phyloP scores from a whole-genome alignment of 2,113 vertebrate genomes.

The Dromiciops gliroides region DNA sequence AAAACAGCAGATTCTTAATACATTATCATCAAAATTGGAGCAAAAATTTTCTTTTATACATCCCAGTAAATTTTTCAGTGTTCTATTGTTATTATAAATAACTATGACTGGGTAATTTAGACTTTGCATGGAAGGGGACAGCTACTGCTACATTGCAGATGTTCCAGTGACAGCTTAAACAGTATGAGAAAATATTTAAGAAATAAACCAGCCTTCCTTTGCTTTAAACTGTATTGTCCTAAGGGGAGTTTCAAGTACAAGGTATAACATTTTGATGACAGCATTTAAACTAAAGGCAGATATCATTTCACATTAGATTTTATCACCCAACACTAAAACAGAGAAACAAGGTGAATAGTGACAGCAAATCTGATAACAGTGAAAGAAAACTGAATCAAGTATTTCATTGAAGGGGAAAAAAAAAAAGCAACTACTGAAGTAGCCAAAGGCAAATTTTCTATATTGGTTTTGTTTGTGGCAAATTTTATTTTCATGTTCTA shows the following conservation, averaged over 20 bases:
- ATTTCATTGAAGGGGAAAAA: not conserved
- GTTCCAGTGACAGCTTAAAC: not conserved
- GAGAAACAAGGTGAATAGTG: not conserved
- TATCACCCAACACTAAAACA: not conserved
- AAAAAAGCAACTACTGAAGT: not conserved
- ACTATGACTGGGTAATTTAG: slow-evolving; percentile 10
- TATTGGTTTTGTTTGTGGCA: not conserved
- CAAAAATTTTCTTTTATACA: not conserved
- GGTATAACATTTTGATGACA: slow-evolving; percentile 7
- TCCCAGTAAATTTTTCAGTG: not conserved
- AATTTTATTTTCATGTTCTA: slow-evolving; percentile 3
- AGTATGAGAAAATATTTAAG: not conserved
- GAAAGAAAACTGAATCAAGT: not conserved
- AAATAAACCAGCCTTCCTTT: not conserved
- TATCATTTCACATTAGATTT: slow-evolving; percentile 30
- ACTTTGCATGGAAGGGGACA: not conserved
- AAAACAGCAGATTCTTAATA: not conserved
- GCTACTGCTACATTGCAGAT: not conserved
- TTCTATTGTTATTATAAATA: not conserved
- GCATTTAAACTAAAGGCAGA: not conserved
- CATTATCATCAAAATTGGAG: not conserved
- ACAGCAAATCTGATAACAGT: not conserved
- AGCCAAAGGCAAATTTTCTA: not conserved
- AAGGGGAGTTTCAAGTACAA: not conserved
- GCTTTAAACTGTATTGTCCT: not conserved